Evolutionary conservation across 2,888 invertebrate genomes (phyloP).

Genomic region (Lithophane semibrunnea): DNA sequence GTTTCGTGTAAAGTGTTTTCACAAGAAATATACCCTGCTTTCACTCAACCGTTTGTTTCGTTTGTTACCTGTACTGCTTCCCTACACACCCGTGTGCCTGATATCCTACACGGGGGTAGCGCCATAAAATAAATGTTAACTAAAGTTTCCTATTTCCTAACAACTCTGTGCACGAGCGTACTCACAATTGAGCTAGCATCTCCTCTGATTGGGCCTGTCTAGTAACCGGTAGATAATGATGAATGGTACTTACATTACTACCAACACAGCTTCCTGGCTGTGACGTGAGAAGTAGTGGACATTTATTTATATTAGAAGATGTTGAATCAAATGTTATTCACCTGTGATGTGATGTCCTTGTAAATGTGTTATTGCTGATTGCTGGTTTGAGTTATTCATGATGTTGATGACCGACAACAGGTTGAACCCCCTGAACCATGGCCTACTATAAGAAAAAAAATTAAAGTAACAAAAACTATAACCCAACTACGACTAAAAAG

Average conservation of each 20-base stretch:
- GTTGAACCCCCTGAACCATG: not conserved
- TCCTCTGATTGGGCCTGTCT: constrained; percentile 46
- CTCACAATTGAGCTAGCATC: constrained; percentile 49
- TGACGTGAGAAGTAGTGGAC: not conserved
- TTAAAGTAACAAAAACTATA: too few species aligned
- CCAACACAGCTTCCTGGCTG: constrained; percentile 35
- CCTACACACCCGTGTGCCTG: too few species aligned
- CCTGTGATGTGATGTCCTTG: not conserved
- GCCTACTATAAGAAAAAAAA: too few species aligned
- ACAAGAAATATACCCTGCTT: too few species aligned
- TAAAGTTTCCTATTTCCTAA: not conserved
- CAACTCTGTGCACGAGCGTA: constrained; percentile 27
- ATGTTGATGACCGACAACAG: not conserved
- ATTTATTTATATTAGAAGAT: constrained; percentile 20
- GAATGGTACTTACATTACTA: constrained; percentile 34
- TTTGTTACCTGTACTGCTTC: too few species aligned
- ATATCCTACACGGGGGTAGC: too few species aligned
- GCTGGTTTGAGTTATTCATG: too few species aligned
- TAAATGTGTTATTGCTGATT: too few species aligned
- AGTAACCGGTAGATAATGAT: constrained; percentile 50
- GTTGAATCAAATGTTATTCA: not conserved
- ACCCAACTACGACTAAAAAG: too few species aligned
- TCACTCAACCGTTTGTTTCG: too few species aligned
- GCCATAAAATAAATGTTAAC: too few species aligned
- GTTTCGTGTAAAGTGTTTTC: too few species aligned